Conservation (phyloP, 2,113 vertebrate species). For the Apteryx mantelli region DNA sequence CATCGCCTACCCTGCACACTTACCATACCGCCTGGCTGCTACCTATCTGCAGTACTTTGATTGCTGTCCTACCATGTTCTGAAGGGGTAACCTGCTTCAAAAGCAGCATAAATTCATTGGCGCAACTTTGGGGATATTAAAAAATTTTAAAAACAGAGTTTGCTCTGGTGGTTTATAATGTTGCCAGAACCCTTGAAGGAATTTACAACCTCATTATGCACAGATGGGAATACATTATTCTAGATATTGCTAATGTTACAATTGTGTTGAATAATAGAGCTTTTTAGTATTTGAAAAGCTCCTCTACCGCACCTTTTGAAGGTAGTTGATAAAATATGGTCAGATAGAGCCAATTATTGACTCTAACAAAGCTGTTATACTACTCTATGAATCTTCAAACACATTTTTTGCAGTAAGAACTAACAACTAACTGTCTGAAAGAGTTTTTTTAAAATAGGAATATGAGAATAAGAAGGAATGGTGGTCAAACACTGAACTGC, state of each 20-base stretch:
- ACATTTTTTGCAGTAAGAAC: not conserved
- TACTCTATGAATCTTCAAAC: slow-evolving; percentile 34
- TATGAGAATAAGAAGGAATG: not conserved
- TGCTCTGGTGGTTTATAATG: slow-evolving; percentile 37
- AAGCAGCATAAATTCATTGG: slow-evolving; percentile 53
- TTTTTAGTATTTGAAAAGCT: slow-evolving; percentile 64
- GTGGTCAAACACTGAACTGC: not conserved
- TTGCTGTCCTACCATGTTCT: not conserved
- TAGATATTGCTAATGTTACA: slow-evolving; percentile 57
- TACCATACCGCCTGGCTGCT: not conserved
- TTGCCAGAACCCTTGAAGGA: slow-evolving; percentile 65
- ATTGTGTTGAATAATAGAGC: slow-evolving; percentile 51
- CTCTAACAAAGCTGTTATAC: slow-evolving; percentile 13
- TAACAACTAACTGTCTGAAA: not conserved
- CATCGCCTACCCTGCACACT: rapidly evolving
- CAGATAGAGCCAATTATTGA: slow-evolving; percentile 53
- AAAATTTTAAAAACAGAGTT: slow-evolving; percentile 20
- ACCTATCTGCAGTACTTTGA: not conserved
- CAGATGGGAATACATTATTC: slow-evolving; percentile 31
- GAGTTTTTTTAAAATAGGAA: not conserved
- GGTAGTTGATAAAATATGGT: slow-evolving; percentile 51
- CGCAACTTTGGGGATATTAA: slow-evolving; percentile 54
- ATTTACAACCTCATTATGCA: slow-evolving; percentile 73
- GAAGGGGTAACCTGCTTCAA: not conserved
- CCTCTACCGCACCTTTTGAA: slow-evolving; percentile 53